Conservation (phyloP, 2,888 invertebrate genomes). For the Synanthedon myopaeformis region DNA sequence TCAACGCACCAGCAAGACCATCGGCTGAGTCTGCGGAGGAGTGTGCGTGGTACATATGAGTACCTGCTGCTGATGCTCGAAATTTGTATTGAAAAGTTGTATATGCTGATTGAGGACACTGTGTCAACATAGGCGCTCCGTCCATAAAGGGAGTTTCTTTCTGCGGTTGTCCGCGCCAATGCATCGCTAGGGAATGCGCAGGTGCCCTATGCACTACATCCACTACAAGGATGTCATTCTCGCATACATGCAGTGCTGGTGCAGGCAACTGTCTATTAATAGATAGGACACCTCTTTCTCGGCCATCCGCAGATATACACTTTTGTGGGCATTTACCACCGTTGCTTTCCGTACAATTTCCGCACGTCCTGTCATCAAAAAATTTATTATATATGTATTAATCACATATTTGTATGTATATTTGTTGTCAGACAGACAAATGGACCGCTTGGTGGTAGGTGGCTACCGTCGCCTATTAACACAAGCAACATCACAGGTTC, state of each 20-base stretch:
- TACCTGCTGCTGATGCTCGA: conserved; percentile 77
- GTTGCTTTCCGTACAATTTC: conserved; percentile 73
- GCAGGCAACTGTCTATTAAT: conserved; percentile 77
- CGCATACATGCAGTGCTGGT: conserved; percentile 75
- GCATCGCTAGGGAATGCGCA: conserved; percentile 77
- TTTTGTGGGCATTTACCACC: conserved; percentile 71
- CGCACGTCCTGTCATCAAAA: conserved; percentile 67
- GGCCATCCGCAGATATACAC: conserved; percentile 76
- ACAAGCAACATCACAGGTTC: too few relatives aligned
- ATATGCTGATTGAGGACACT: conserved; percentile 80
- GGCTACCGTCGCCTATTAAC: too few relatives aligned
- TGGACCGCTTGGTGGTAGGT: too few relatives aligned
- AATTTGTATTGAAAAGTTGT: conserved; percentile 83
- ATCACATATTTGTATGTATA: too few relatives aligned
- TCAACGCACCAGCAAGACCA: conserved; percentile 77
- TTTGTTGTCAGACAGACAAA: too few relatives aligned
- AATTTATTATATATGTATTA: too few relatives aligned
- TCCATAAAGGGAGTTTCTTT: conserved; percentile 81
- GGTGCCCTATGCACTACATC: conserved; percentile 81
- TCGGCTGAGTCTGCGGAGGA: conserved; percentile 77
- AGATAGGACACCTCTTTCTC: conserved; percentile 72
- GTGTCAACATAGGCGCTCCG: conserved; percentile 81
- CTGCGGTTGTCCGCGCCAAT: conserved; percentile 84
- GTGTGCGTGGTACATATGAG: conserved; percentile 81
- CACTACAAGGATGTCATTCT: conserved; percentile 81